Conservation (phyloP, 2,113 vertebrate species). For the Cynopterus brachyotis region DNA sequence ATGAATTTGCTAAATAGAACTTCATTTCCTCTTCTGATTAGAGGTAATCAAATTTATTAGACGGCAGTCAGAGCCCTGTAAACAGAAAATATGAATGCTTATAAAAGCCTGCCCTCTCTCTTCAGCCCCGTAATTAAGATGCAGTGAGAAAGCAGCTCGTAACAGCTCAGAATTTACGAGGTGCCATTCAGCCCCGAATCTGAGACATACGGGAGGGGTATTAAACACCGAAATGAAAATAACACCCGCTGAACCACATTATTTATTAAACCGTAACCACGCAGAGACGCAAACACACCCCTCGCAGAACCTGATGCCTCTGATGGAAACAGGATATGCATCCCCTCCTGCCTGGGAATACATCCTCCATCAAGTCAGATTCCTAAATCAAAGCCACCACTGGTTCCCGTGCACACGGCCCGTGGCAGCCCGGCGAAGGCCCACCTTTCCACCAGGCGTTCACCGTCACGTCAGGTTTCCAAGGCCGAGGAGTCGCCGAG, state of each 20-base stretch:
- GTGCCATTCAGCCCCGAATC: constrained; percentile 59
- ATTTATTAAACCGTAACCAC: constrained; percentile 76
- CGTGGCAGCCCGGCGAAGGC: constrained; percentile 7
- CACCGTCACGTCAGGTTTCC: constrained; percentile 59
- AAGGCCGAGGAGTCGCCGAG: neutral
- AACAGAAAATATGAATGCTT: constrained; percentile 83
- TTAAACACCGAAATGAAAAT: constrained; percentile 70
- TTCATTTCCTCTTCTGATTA: constrained; percentile 83
- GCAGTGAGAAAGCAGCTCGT: constrained; percentile 64
- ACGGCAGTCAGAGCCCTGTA: constrained; percentile 81
- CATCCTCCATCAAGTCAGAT: constrained; percentile 47
- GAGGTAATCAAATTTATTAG: constrained; percentile 82
- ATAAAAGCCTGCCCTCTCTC: constrained; percentile 78
- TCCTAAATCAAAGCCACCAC: constrained; percentile 64
- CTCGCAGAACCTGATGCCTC: constrained; percentile 34
- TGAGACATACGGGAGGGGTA: constrained; percentile 64
- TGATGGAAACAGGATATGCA: constrained; percentile 48
- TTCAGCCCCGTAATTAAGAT: constrained; percentile 80
- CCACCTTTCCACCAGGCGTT: constrained; percentile 25
- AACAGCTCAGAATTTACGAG: constrained; percentile 79
- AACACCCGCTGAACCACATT: constrained; percentile 72
- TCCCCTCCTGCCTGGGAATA: constrained; percentile 50
- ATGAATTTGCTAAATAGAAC: constrained; percentile 82
- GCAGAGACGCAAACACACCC: constrained; percentile 74
- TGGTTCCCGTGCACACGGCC: constrained; percentile 64